Base-by-base conservation (phyloP, 2,113 vertebrate genomes). In the Oophaga pumilio region DNA sequence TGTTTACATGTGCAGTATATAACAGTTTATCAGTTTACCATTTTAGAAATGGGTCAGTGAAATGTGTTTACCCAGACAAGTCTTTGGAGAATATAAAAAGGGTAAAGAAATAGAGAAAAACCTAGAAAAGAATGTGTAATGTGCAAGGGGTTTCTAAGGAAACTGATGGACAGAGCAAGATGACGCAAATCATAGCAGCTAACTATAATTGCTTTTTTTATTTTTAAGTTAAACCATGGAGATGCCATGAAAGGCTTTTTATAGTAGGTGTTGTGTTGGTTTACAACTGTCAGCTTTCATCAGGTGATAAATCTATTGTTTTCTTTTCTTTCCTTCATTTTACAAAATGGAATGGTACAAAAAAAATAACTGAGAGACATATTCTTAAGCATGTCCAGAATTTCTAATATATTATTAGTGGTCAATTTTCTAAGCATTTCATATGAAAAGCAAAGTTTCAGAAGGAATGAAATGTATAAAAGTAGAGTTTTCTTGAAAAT, bases 41-140 rank as follows among this genome's bases (percentile, higher is more conserved):
- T 87, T 76, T 80, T 74, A 82, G 78, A 87, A 87, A 87, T 81
- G 85, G 85, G 85, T 87, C 85, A 81, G 49, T 87, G 85, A 80
- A 82, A 73, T 82, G 56, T 60, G 22, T 87, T 87, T 87, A 82
- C 64, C 53, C 53, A 57, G 53, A 82, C 22, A 57, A 81, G 71
- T 69, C 77, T 73, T 60, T 71, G 78, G 85, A 57, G 53, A 77
- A 77, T 78, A 53, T 56, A 24, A 66, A 86, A 78, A 17, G 76
- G 43, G 53, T 18, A 64, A 50, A 78, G n/a, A 53, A 76, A 26
- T 13, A 60, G 11, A 49, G 6, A 60, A 76, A 59, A 76, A 18
- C 9, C 79, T 22, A 9, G 28, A 82, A 49, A 64, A 0, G 20
- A 43, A 50, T 64, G 6, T 82, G 14, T 22, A 62, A 82, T 14